These are phyloP conservation scores for Pocillopora damicornis DNA, from an alignment of 64 coral and sea anemone genomes.

Conservation along the genomic window DNA sequence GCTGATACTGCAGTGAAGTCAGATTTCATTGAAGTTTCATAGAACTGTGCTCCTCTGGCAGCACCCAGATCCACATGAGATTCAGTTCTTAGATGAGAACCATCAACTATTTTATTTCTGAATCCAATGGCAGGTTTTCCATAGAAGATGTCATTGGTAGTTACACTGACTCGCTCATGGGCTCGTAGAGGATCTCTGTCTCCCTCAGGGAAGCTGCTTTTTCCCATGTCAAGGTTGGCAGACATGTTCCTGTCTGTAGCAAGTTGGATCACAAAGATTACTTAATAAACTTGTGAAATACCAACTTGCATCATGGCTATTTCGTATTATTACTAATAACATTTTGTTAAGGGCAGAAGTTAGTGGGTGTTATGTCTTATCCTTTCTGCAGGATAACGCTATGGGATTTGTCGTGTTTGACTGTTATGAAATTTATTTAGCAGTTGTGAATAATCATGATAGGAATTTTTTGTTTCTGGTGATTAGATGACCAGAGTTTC, in stretches of 20 bases:
- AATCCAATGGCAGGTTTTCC: conserved; percentile 61
- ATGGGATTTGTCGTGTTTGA: too few species aligned
- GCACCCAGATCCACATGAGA: conserved; percentile 82
- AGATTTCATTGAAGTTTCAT: conserved; percentile 92
- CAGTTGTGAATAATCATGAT: too few species aligned
- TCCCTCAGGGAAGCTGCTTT: conserved; percentile 80
- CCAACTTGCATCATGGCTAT: too few species aligned
- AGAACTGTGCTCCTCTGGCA: conserved; percentile 51
- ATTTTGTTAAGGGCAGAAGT: too few species aligned
- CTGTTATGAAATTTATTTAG: too few species aligned
- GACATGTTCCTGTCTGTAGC: conserved; percentile 28
- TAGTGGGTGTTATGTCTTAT: too few species aligned
- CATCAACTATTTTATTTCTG: conserved; percentile 69
- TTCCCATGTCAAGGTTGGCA: conserved; percentile 75
- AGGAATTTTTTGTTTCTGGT: too few species aligned
- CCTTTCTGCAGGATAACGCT: too few species aligned
- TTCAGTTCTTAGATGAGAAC: conserved; percentile 76
- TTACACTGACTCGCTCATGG: conserved; percentile 73
- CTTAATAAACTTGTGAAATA: too few species aligned
- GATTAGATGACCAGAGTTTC: too few species aligned
- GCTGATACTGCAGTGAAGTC: conserved; percentile 58
- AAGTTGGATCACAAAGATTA: neutral
- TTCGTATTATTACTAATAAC: too few species aligned
- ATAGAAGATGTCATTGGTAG: conserved; percentile 87
- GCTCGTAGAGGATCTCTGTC: conserved; percentile 73